A percentile compares a stretch with the other conserved stretches of the same genome.
Evolutionary conservation across 2,113 vertebrate genomes (phyloP).

Genomic region (Oreochromis spilurus): DNA sequence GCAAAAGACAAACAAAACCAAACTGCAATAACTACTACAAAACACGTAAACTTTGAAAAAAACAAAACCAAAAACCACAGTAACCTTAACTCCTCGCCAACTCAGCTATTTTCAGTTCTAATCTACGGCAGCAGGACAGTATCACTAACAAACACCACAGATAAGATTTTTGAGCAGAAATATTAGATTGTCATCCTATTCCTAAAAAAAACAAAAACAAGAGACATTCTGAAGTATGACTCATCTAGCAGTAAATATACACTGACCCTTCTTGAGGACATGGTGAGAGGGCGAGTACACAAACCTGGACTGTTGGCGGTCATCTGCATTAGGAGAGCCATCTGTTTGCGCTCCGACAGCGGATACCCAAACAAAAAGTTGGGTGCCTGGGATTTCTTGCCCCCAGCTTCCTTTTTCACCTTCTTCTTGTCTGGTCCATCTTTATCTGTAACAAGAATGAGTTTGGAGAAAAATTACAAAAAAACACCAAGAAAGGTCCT

Average conservation of each 20-base stretch:
- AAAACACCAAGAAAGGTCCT: neutral
- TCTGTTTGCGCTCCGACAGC: conserved; percentile 96
- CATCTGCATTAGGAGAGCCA: conserved; percentile 99
- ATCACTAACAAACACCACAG: neutral
- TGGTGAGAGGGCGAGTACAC: neutral
- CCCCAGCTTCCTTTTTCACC: conserved; percentile 89
- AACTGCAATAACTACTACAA: neutral
- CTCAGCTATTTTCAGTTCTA: neutral
- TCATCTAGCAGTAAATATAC: conserved; percentile 3
- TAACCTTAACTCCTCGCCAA: neutral
- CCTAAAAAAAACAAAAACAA: neutral
- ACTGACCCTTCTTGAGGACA: neutral
- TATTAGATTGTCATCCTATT: neutral
- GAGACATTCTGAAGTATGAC: neutral
- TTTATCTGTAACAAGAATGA: conserved; percentile 81
- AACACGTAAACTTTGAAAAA: neutral
- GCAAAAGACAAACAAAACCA: neutral
- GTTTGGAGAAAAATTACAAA: neutral
- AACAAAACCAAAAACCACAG: neutral
- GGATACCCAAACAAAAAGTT: conserved; percentile 97
- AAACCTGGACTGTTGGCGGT: conserved; percentile 98
- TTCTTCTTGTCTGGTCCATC: conserved; percentile 98
- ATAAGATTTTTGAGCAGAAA: neutral
- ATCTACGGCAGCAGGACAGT: neutral
- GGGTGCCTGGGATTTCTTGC: conserved; percentile 89